Evolutionary conservation across 2,113 vertebrate genomes (phyloP).

Genomic region (Peromyscus maniculatus): DNA sequence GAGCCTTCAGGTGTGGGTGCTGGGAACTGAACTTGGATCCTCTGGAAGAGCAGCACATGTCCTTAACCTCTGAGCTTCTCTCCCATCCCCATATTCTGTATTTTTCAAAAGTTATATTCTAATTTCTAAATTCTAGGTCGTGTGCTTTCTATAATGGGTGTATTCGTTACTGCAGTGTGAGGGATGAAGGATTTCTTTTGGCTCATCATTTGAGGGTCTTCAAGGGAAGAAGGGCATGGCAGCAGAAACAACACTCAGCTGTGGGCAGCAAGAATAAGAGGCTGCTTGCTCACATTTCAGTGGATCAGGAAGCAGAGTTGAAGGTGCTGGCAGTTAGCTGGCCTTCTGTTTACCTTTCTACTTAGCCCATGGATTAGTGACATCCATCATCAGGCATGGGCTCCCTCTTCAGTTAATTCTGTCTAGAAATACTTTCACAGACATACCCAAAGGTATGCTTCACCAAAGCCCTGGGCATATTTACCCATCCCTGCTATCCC

Average conservation of each 20-base stretch:
- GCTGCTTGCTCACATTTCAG: not conserved
- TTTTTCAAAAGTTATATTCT: constrained; percentile 24
- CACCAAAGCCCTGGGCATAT: too few relatives aligned
- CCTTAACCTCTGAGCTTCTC: not conserved
- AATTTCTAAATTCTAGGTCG: not conserved
- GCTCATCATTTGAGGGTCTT: not conserved
- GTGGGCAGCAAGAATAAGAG: not conserved
- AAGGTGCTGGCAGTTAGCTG: not conserved
- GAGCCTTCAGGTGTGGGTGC: not conserved
- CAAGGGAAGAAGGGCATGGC: too few relatives aligned
- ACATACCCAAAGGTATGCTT: too few relatives aligned
- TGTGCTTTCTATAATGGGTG: not conserved
- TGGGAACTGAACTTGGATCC: not conserved
- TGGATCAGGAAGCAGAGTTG: not conserved
- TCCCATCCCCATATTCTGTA: not conserved
- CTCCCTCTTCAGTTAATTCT: not conserved
- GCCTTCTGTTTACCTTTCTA: not conserved
- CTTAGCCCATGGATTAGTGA: not conserved
- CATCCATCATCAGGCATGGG: not conserved
- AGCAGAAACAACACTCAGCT: not conserved
- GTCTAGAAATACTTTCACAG: not conserved
- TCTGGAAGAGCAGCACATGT: not conserved
- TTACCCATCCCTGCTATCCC: not conserved
- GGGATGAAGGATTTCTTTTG: not conserved
- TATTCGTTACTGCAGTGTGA: not conserved